Evolutionary conservation across 30 jellyfish, hydroid and myxozoan genomes (phyloP).

Genomic region (Aurelia sp.): DNA sequence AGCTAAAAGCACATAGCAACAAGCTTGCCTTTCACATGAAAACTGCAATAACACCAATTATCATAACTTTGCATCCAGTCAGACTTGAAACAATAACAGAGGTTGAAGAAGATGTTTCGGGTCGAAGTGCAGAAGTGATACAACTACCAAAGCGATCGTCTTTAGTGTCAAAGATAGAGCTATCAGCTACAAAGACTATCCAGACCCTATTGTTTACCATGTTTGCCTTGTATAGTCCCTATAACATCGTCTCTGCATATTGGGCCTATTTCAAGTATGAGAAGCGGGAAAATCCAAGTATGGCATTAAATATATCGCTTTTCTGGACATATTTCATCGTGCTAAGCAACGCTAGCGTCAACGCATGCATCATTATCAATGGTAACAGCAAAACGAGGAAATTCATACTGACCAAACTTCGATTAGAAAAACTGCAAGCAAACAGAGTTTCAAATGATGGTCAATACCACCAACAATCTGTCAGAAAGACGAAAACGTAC

Average conservation of each 20-base stretch:
- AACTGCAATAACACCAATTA: too few species aligned
- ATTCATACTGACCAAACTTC: background rate
- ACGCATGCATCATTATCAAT: conserved; percentile 35
- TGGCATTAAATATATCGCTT: background rate
- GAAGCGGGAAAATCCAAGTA: conserved; percentile 3
- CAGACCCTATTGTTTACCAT: conserved; percentile 22
- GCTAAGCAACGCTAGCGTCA: conserved; percentile 35
- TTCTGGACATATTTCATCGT: conserved; percentile 30
- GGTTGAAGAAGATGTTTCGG: background rate
- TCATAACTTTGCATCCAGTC: too few species aligned
- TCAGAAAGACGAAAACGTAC: too few species aligned
- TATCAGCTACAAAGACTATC: conserved; percentile 31
- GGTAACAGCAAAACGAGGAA: conserved; percentile 30
- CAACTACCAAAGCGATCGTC: background rate
- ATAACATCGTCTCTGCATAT: conserved; percentile 25
- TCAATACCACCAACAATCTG: too few species aligned
- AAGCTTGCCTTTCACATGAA: background rate
- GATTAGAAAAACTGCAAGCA: background rate
- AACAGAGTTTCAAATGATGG: too few species aligned
- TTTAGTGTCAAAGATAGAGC: conserved; percentile 1
- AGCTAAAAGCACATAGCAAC: conserved; percentile 3
- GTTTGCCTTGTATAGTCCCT: conserved; percentile 44
- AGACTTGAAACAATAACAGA: too few species aligned
- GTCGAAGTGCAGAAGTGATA: too few species aligned
- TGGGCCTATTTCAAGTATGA: conserved; percentile 47